phyloP scores from a whole-genome alignment of 2,113 vertebrate species.

The Sylvia atricapilla region DNA sequence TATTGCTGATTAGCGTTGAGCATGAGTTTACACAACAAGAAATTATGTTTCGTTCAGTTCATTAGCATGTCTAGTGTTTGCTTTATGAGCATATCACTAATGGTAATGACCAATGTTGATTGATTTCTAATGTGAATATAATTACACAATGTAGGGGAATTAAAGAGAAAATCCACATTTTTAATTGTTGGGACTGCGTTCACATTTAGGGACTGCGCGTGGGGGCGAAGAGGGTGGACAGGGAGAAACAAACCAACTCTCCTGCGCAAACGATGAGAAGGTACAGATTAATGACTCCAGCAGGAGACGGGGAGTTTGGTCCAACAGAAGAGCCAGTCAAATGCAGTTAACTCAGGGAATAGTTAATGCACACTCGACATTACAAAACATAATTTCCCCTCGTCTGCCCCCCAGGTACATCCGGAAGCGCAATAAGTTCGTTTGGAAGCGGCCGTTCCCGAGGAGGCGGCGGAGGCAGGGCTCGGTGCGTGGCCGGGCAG shows the following conservation, averaged over 20 bases:
- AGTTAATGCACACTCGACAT: background rate
- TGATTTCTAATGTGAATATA: conserved; percentile 74
- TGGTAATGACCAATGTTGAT: conserved; percentile 48
- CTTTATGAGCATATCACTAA: conserved; percentile 38
- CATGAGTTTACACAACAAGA: conserved; percentile 53
- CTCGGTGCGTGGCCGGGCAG: background rate
- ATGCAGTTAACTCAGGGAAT: background rate
- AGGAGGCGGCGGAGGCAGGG: background rate
- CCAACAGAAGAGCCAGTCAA: background rate
- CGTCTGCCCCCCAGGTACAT: background rate
- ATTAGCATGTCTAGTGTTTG: conserved; percentile 27
- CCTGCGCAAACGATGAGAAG: background rate
- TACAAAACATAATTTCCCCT: background rate
- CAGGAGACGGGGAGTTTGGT: background rate
- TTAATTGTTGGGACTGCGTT: conserved; percentile 34
- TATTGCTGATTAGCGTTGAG: conserved; percentile 51
- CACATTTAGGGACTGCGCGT: background rate
- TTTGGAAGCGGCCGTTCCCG: background rate
- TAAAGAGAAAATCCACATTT: background rate
- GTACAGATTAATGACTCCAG: conserved; percentile 1
- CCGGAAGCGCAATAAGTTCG: background rate
- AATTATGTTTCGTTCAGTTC: conserved; percentile 49
- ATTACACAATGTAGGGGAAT: conserved; percentile 59
- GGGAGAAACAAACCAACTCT: background rate
- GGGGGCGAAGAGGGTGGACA: background rate